Base-by-base conservation (phyloP, 2,888 invertebrate species). In the Auanema freiburgensis region DNA sequence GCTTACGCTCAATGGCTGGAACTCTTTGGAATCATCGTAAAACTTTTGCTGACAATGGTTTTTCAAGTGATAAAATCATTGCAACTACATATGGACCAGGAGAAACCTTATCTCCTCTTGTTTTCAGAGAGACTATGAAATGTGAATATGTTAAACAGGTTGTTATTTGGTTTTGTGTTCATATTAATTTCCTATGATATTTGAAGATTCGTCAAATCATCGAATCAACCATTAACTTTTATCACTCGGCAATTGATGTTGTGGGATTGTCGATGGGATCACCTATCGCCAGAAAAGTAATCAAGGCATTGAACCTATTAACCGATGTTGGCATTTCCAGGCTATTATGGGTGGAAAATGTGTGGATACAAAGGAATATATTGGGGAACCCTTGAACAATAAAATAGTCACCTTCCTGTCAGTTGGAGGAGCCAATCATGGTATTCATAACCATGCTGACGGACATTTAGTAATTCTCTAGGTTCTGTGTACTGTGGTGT, bases 341-440 rank as follows among this genome's bases (percentile, higher is more conserved):
- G 61, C 61, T 14, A 61, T 61, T 3, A 61, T 61, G 61, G 61
- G 61, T 40, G 61, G 61, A 24, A 23, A 61, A 12, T 61, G 61
- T 33, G 61, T 61, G 1, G 61, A 61, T 40, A 61, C 61, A 24
- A 50, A 50, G 21, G 61, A 61, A 23, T 61, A 61, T 49, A 61
- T 61, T 12, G 61, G 61, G 16, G 54, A 54, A 16, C 25, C 55
- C 18, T 24, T 61, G 16, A 61, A 43, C 16, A 16, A 54, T n/a
- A 43, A 50, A 2, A 46, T 61, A 5, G 55, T 55, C 8, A 61
- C 61, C 41, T 61, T 55, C 49, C 33, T 61, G 12, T 23, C 55
- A 2, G 61, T 61, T 1, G 61, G 55, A 55, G 61, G 61, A 44
- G 61, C 61, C 21, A 61, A 61, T 23, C 54, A 61, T 16, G 61